Percentiles rank a stretch among this genome's conserved stretches.
These are phyloP conservation scores for Leguminivora glycinivorella DNA, from an alignment of 1,140 invertebrate species.

Conservation along the genomic window DNA sequence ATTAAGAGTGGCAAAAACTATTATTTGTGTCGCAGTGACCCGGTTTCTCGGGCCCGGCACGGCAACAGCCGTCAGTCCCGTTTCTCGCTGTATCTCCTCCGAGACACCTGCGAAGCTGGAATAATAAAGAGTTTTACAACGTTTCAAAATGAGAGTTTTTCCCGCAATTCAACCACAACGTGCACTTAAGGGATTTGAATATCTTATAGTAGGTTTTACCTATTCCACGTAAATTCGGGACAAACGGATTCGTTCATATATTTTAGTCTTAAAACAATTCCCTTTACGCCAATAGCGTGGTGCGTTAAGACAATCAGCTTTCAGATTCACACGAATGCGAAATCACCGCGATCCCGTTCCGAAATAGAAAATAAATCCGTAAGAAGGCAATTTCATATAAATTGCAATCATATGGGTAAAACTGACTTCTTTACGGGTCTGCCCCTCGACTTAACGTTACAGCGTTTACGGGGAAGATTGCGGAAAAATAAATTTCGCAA, in stretches of 20 bases:
- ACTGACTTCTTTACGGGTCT: constrained; percentile 41
- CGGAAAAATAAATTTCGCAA: constrained; percentile 53
- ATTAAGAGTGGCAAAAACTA: constrained; percentile 36
- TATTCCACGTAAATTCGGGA: constrained; percentile 61
- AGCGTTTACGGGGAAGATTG: constrained; percentile 46
- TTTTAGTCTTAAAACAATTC: constrained; percentile 66
- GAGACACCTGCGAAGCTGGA: constrained; percentile 72
- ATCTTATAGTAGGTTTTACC: constrained; percentile 75
- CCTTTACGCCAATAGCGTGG: constrained; percentile 35
- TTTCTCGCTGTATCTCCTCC: constrained; percentile 55
- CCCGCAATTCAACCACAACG: constrained; percentile 75
- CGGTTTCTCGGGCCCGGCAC: constrained; percentile 31
- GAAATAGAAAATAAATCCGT: constrained; percentile 27
- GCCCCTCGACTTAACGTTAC: constrained; percentile 36
- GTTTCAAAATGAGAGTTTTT: constrained; percentile 76
- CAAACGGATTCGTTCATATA: constrained; percentile 55
- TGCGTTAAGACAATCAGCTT: constrained; percentile 18
- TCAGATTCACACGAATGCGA: background rate
- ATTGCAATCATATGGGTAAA: constrained; percentile 39
- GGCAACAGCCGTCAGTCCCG: constrained; percentile 49
- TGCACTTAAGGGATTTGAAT: constrained; percentile 78
- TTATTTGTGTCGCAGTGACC: constrained; percentile 39
- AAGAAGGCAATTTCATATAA: constrained; percentile 38
- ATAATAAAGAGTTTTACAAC: constrained; percentile 78
- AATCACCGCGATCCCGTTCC: constrained; percentile 5